These are phyloP conservation scores for Tragelaphus imberbis DNA, from an alignment of 2,113 vertebrate species.

Conservation along the genomic window DNA sequence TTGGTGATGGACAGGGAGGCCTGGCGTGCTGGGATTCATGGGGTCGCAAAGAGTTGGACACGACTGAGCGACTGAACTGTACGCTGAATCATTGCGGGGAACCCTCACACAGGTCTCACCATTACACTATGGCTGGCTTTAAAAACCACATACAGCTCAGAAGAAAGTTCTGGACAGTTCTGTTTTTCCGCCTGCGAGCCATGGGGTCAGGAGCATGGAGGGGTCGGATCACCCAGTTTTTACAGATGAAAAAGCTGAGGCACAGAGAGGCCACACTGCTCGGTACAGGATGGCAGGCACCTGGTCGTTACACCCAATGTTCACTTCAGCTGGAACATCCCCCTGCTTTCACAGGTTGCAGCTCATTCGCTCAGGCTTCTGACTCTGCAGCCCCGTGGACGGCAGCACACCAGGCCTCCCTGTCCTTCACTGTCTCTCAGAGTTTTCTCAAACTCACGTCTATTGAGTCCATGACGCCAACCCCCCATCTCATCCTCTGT, in stretches of 20 bases:
- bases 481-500: background rate
- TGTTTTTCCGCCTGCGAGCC: background rate
- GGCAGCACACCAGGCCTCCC: background rate
- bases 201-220: background rate
- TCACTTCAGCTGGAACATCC: no score
- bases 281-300: fast-evolving
- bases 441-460: background rate
- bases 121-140: background rate
- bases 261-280: background rate
- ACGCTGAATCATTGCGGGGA: background rate
- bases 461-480: background rate
- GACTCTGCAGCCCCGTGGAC: background rate
- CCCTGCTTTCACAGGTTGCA: background rate
- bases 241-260: background rate
- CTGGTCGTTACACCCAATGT: background rate
- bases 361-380: background rate
- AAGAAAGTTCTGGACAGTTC: background rate
- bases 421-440: background rate
- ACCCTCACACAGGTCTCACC: background rate
- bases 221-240: background rate
- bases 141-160: background rate
- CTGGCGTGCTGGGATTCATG: no score
- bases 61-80: background rate
- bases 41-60: no score
- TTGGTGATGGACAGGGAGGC: no score